Percentiles rank a stretch among this genome's conserved stretches.
Evolutionary conservation across 2,797 vertebrate species (phyloP).

Genomic region (Typhlichthys subterraneus): DNA sequence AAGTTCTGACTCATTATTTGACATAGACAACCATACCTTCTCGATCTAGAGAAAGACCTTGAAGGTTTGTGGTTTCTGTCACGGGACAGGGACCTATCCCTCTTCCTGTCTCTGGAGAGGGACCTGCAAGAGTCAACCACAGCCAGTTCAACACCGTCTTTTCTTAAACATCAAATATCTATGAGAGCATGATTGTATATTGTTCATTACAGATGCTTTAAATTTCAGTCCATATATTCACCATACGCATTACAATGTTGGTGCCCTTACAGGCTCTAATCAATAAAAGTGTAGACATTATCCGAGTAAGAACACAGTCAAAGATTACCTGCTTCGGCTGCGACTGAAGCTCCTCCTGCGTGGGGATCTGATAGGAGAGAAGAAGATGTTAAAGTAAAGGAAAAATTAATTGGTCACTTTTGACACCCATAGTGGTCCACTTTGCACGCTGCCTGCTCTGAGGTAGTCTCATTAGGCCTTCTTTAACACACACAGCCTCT

Average conservation of each 20-base stretch:
- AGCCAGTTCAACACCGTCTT: neutral
- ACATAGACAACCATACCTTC: constrained; percentile 81
- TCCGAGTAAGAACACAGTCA: neutral
- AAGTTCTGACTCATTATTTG: too few species aligned
- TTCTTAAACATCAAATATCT: neutral
- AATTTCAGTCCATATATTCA: too few species aligned
- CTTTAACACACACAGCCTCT: constrained; percentile 55
- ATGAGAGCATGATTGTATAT: neutral
- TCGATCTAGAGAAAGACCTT: constrained; percentile 95
- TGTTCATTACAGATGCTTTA: too few species aligned
- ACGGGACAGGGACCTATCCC: constrained; percentile 93
- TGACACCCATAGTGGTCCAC: constrained; percentile 38
- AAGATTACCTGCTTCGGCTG: constrained; percentile 92
- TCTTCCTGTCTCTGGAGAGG: constrained; percentile 96
- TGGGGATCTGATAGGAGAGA: constrained; percentile 87
- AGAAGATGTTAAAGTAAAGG: constrained; percentile 30
- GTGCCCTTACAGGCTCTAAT: too few species aligned
- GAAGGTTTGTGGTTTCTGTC: constrained; percentile 98
- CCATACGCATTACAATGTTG: too few species aligned
- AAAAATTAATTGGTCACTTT: neutral
- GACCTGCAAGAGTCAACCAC: constrained; percentile 77
- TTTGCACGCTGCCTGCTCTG: constrained; percentile 34
- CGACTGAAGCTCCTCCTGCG: constrained; percentile 96
- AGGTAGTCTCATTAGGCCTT: constrained; percentile 2
- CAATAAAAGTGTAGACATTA: too few species aligned